Percentiles rank a stretch among this genome's conserved stretches.
Conservation (phyloP, 2,888 invertebrate species). For the Philonicus albiceps region DNA sequence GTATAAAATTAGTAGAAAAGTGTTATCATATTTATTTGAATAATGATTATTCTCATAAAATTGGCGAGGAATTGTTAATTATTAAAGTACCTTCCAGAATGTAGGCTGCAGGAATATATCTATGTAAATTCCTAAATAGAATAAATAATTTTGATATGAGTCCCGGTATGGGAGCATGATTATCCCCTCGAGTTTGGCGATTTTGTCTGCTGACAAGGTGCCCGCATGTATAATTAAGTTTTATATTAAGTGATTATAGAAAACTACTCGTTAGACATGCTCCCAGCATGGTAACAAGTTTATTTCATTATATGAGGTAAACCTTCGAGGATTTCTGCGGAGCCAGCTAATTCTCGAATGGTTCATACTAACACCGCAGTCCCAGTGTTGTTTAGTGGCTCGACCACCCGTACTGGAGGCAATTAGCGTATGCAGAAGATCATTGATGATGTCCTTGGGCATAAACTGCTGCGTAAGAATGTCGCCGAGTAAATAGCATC, state of each 20-base stretch:
- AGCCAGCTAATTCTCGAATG: not conserved
- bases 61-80: not conserved
- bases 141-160: not conserved
- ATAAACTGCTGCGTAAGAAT: not conserved
- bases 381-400: not conserved
- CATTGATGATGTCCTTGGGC: conserved; percentile 2
- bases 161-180: not conserved
- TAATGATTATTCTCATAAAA: not conserved
- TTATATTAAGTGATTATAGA: conserved; percentile 8
- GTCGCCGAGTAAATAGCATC: not conserved
- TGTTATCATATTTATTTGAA: not conserved
- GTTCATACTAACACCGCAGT: not conserved
- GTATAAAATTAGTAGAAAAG: not conserved
- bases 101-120: not conserved
- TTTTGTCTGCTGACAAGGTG: not conserved
- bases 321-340: not conserved
- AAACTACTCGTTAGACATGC: not conserved
- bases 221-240: not conserved
- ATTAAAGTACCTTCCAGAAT: not conserved
- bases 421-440: conserved; percentile 10
- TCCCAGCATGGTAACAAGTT: not conserved
- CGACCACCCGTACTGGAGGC: not conserved
- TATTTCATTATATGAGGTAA: not conserved
- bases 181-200: not conserved
- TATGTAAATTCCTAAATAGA: not conserved